Base-by-base conservation (phyloP, 2,888 invertebrate genomes). In the Drosophila multiciliata region DNA sequence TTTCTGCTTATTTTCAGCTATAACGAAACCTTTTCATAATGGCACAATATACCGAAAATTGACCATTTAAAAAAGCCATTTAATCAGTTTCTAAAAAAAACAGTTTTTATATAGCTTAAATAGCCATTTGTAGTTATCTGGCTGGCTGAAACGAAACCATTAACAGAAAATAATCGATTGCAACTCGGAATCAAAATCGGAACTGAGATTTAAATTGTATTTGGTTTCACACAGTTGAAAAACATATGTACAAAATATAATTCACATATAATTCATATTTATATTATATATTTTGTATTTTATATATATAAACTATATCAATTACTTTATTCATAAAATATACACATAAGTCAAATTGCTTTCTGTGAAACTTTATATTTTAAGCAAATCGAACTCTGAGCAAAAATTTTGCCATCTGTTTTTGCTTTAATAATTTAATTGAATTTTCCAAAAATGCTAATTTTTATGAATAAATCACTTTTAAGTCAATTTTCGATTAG, bases 1-100 rank as follows among this genome's bases (percentile, higher is more conserved):
- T 11, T 38, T 15, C 53, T 7, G 12, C 23, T 15, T 33, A 61
- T 49, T 52, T 20, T 48, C 57, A 49, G 45, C 57, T 40, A 52
- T 36, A 65, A 71, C 64, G 54, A 54, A 57, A 61, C 79, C 45
- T 71, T 71, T 49, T 65, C 29, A 62, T 54, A 66, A 70, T 69
- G 69, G 52, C 26, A 38, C 52, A 36, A 54, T 36, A n/a, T 50
- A 35, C 38, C 15, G 12, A 66, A 75, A 70, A 61, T 65, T 48
- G 42, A 42, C 75, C 45, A 65, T 75, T 58, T 49, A 35, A 23
- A 64, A 60, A 61, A 42, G 66, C 12, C 36, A 45, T 67, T 68
- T 57, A 68, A 58, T 55, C 36, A 42, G 40, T 29, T 17, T 29
- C 2, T 17, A 15, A 29, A 49, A 23, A 49, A 23, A 17, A 29